Evolutionary conservation across 1,140 invertebrate species (phyloP).

Genomic region (Drosophila bifasciata): DNA sequence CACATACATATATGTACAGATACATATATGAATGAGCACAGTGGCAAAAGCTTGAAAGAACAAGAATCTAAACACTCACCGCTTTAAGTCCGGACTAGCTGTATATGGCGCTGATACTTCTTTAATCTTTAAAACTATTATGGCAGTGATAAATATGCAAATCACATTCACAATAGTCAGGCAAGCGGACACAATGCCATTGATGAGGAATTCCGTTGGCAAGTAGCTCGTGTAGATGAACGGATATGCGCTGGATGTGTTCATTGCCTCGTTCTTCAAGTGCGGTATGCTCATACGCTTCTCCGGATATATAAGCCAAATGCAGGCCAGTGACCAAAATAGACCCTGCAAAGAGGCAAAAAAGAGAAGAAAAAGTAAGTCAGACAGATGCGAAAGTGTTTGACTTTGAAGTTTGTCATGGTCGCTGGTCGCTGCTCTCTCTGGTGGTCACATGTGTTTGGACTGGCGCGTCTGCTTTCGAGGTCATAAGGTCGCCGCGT

Average conservation of each 20-base stretch:
- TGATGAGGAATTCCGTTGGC: constrained; percentile 90
- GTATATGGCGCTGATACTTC: constrained; percentile 93
- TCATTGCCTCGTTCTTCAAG: constrained; percentile 88
- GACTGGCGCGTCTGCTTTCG: constrained; percentile 46
- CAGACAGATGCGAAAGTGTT: constrained; percentile 2
- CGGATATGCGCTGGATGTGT: constrained; percentile 87
- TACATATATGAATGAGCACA: constrained; percentile 22
- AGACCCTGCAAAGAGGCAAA: constrained; percentile 88
- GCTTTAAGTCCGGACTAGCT: constrained; percentile 88
- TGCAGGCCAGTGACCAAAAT: constrained; percentile 89
- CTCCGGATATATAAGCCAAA: constrained; percentile 88
- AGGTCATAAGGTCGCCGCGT: constrained; percentile 69
- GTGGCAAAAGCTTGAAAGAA: not conserved
- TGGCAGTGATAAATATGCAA: constrained; percentile 93
- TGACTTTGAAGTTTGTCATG: constrained; percentile 20
- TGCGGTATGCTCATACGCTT: constrained; percentile 87
- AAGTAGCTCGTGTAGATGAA: constrained; percentile 89
- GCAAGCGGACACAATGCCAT: constrained; percentile 91
- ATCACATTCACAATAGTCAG: constrained; percentile 93
- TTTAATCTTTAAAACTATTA: constrained; percentile 93
- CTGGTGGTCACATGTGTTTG: constrained; percentile 30
- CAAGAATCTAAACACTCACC: constrained; percentile 84
- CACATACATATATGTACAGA: constrained; percentile 14
- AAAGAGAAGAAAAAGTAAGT: constrained; percentile 15
- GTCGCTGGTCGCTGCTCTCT: constrained; percentile 1